These are phyloP conservation scores for Peromyscus nudipes DNA, from an alignment of 2,797 vertebrate genomes.

Conservation along the genomic window DNA sequence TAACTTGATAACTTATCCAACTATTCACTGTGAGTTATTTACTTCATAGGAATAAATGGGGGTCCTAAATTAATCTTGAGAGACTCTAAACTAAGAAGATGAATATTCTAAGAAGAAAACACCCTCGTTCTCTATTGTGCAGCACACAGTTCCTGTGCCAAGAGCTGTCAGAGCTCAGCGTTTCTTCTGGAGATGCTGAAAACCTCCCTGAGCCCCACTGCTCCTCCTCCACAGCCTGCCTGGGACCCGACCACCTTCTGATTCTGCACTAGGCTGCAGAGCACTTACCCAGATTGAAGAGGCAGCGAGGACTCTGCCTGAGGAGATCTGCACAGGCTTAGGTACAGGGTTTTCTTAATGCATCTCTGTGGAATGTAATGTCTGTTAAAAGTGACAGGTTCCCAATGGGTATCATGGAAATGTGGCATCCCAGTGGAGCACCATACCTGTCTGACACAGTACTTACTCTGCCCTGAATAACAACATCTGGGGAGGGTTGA, in stretches of 20 bases:
- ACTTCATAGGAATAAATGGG: background rate
- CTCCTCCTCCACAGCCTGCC: no score
- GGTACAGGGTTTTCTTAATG: background rate
- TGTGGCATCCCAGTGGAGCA: background rate
- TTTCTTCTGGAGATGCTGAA: no score
- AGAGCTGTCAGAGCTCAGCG: background rate
- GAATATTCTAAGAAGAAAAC: background rate
- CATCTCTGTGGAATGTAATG: background rate
- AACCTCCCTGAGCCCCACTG: no score
- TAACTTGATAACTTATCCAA: background rate
- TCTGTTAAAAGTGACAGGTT: background rate
- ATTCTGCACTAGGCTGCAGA: background rate
- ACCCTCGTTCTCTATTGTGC: accelerated
- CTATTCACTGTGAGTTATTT: background rate
- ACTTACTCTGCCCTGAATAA: background rate
- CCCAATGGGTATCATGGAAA: background rate
- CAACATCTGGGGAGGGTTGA: background rate
- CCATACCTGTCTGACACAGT: background rate
- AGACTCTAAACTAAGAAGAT: background rate
- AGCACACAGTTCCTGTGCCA: no score
- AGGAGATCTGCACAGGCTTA: background rate
- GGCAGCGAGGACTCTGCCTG: no score
- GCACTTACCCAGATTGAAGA: background rate
- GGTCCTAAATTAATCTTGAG: background rate
- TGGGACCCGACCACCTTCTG: no score